Conservation (phyloP, 2,797 vertebrate genomes). For the Poeciliopsis paucimaculata region DNA sequence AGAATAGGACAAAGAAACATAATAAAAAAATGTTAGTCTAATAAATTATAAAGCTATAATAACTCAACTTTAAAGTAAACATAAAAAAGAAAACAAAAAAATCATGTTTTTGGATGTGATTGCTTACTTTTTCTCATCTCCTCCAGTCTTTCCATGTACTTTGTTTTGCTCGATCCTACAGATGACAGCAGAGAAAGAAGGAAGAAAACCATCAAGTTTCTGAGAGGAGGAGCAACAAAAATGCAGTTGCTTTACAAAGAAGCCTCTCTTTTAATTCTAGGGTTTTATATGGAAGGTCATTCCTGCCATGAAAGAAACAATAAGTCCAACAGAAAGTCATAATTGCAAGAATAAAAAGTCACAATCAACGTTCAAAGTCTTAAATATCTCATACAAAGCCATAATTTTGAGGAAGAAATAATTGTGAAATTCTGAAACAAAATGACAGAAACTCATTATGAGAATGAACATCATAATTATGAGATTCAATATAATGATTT, state of each 20-base stretch:
- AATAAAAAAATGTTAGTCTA: neutral
- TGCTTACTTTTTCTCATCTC: slow-evolving; percentile 91
- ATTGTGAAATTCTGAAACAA: too few species aligned
- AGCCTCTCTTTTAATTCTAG: neutral
- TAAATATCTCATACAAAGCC: neutral
- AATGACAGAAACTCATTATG: too few species aligned
- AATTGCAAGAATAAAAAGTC: neutral
- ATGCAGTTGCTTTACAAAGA: neutral
- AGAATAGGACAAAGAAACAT: neutral
- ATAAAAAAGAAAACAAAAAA: neutral
- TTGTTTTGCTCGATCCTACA: slow-evolving; percentile 89
- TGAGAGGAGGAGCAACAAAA: neutral
- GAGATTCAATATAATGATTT: too few species aligned
- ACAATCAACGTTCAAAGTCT: neutral
- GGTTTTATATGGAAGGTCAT: neutral
- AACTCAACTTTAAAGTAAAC: neutral
- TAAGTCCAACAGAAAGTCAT: neutral
- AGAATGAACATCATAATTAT: too few species aligned
- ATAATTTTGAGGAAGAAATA: neutral
- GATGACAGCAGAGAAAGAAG: neutral
- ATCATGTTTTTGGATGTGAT: neutral
- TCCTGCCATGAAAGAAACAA: neutral
- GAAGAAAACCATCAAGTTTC: neutral
- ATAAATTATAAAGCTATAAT: neutral
- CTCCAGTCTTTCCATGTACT: slow-evolving; percentile 90